Base-by-base conservation (phyloP, 2,797 vertebrate species). In the Amblyraja radiata region DNA sequence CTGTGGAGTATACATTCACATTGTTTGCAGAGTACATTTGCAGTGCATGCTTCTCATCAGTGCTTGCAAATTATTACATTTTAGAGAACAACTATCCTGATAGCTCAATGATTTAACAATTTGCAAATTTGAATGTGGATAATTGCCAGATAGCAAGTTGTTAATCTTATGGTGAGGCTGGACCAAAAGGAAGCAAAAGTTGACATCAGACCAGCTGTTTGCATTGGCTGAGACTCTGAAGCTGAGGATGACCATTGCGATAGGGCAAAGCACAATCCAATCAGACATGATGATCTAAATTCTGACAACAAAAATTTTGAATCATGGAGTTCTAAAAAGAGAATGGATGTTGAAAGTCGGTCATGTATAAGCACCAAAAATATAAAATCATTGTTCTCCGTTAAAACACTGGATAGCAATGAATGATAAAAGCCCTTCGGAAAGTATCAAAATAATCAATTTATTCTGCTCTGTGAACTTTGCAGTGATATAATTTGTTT, bases 401-500 rank as follows among this genome's bases (percentile, higher is more conserved):
- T 13, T 54, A 58, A 74, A 54, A 68, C 46, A 54, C 36, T 71
- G 32, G 68, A 73, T 3, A n/a, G 11, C 28, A 32, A 32, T 86
- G 25, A 10, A 86, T 14, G n/a, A 16, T 88, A 54, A 46, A 74
- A 58, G 25, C 7, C 73, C 25, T 88, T 76, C 18, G 9, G 11
- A 74, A 74, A 92, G 39, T 91, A 36, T 46, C 32, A 90, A 90
- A 90, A 21, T 88, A 14, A 91, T 91, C 18, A 74, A 46, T 76
- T 92, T 58, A 92, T 74, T 76, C 71, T 28, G 90, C 32, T 32
- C 61, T 93, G 58, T 65, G 86, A 58, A 93, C 65, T 92, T 74
- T 92, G 39, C 90, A 74, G 76, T 95, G 94, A 94, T 94, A 94
- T 95, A 93, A 93, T 94, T 93, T 94, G 93, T 95, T 95, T 95